A percentile compares a stretch with the other conserved stretches of the same genome.
phyloP scores from a whole-genome alignment of 2,797 vertebrate species.

The Ambastaia sidthimunki region DNA sequence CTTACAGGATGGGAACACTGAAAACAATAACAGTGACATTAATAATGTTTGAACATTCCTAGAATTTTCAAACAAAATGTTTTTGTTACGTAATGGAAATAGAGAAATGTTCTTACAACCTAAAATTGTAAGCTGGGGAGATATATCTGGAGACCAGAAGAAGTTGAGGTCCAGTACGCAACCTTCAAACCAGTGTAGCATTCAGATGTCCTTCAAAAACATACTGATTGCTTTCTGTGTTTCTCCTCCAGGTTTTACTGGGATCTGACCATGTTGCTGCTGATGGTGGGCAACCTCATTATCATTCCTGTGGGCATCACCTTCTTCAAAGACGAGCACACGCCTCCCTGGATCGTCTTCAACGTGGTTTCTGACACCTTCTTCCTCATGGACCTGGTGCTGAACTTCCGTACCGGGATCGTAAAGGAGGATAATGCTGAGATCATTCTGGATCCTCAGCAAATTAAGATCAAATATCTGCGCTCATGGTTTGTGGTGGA shows the following conservation, averaged over 20 bases:
- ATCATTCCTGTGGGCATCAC: constrained; percentile 99
- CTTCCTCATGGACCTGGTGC: constrained; percentile 98
- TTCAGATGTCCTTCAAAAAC: no score
- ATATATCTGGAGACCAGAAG: no score
- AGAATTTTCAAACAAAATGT: no score
- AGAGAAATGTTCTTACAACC: no score
- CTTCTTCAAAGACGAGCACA: constrained; percentile 99
- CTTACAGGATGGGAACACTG: no score
- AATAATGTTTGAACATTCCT: no score
- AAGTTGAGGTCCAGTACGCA: no score
- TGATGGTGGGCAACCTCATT: constrained; percentile 99
- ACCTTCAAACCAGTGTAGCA: no score
- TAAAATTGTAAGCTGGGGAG: no score
- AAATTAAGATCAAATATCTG: constrained; percentile 98
- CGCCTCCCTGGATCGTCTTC: constrained; percentile 98
- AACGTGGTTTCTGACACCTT: constrained; percentile 99
- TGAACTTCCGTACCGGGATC: constrained; percentile 98
- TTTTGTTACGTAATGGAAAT: no score
- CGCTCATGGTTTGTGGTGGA: constrained; percentile 99
- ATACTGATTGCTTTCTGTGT: background rate
- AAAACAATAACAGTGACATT: no score
- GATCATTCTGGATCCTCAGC: constrained; percentile 95
- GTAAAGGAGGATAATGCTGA: constrained; percentile 99
- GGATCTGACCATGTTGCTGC: constrained; percentile 97
- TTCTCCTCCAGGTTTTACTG: constrained; percentile 90